phyloP scores from a whole-genome alignment of 2,113 vertebrate species.

The Acrocephalus arundinaceus region DNA sequence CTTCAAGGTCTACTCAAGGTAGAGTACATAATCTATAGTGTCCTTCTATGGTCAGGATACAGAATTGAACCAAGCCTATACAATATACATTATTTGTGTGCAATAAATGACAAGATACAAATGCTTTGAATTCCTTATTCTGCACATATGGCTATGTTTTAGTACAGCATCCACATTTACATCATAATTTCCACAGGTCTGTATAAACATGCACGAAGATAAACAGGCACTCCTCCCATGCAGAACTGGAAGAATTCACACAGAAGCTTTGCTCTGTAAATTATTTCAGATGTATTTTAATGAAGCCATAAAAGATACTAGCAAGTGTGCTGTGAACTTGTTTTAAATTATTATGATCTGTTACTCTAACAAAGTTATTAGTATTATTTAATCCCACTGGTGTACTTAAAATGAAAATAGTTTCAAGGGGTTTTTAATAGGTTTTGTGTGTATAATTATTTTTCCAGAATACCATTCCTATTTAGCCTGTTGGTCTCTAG shows the following conservation, averaged over 20 bases:
- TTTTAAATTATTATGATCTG: constrained; percentile 42
- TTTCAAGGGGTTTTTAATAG: not conserved
- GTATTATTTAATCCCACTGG: constrained; percentile 35
- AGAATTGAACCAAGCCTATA: constrained; percentile 4
- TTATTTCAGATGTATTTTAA: constrained; percentile 47
- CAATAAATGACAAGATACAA: constrained; percentile 51
- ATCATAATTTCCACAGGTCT: constrained; percentile 52
- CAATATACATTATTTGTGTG: constrained; percentile 30
- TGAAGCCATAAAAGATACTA: constrained; percentile 47
- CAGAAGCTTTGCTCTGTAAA: constrained; percentile 38
- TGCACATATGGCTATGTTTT: constrained; percentile 72
- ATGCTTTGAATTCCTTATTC: constrained; percentile 37
- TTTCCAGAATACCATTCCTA: not conserved
- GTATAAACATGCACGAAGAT: constrained; percentile 56
- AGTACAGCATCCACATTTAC: not conserved
- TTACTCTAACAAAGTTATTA: constrained; percentile 37
- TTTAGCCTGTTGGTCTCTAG: not conserved
- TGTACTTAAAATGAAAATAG: not conserved
- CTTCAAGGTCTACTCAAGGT: not conserved
- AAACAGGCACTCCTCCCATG: constrained; percentile 31
- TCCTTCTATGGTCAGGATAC: constrained; percentile 64
- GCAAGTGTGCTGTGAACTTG: not conserved
- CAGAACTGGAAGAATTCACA: constrained; percentile 40
- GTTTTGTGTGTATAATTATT: not conserved
- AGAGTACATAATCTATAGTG: not conserved